phyloP scores from a whole-genome alignment of 2,113 vertebrate genomes.

The Eidolon helvum region DNA sequence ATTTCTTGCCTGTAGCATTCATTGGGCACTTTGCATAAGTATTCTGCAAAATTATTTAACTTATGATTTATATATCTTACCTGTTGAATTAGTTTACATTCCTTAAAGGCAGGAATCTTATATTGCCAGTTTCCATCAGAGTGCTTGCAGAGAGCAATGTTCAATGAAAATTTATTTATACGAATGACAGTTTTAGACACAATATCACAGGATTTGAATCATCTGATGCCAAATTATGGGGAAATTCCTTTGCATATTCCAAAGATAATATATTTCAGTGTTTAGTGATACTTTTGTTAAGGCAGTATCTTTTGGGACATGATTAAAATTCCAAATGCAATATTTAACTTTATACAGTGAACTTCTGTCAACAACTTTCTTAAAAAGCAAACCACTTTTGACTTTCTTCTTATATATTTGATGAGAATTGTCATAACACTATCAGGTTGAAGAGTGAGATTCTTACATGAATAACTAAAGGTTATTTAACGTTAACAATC shows the following conservation, averaged over 20 bases:
- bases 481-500: not conserved
- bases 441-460: not conserved
- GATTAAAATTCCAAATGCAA: not conserved
- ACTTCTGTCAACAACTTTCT: not conserved
- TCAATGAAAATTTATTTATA: not conserved
- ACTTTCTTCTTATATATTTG: not conserved
- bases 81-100: not conserved
- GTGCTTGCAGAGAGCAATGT: not conserved
- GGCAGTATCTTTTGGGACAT: not conserved
- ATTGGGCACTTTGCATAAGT: not conserved
- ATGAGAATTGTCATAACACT: slow-evolving; percentile 9
- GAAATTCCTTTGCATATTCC: not conserved
- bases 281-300: not conserved
- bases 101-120: not conserved
- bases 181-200: not conserved
- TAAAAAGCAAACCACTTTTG: slow-evolving; percentile 24
- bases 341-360: not conserved
- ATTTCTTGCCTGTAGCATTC: not conserved
- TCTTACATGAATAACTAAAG: not conserved
- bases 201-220: not conserved
- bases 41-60: not conserved
- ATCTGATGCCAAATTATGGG: not conserved
- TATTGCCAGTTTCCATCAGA: not conserved
- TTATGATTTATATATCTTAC: not conserved
- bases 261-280: not conserved